Conservation (phyloP, 1,140 invertebrate species). For the Trachymyrmex cornetzi region DNA sequence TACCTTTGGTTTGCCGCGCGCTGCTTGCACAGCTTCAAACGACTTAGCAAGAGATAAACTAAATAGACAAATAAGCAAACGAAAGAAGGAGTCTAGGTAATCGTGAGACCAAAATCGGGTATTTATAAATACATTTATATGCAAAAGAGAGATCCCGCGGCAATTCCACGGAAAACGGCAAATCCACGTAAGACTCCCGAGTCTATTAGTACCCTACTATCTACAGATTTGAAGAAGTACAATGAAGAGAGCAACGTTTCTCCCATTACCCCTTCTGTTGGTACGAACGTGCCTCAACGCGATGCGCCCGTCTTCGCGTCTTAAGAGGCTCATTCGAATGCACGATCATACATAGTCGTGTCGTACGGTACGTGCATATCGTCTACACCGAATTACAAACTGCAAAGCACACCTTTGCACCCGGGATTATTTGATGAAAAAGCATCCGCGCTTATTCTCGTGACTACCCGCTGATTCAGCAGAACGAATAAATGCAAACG, state of each 20-base stretch:
- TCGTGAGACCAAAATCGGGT: conserved; percentile 6
- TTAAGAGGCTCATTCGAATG: conserved; percentile 80
- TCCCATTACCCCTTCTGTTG: not conserved
- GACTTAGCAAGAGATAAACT: conserved; percentile 10
- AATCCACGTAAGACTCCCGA: conserved; percentile 16
- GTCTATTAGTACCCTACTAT: not conserved
- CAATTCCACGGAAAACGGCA: not conserved
- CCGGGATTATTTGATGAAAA: conserved; percentile 49
- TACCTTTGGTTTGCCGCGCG: conserved; percentile 21
- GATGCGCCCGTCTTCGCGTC: conserved; percentile 65
- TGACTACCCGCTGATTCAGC: conserved; percentile 29
- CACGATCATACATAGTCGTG: conserved; percentile 76
- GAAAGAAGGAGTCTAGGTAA: not conserved
- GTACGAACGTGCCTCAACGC: conserved; percentile 76
- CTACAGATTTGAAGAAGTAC: conserved; percentile 65
- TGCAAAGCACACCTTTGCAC: not conserved
- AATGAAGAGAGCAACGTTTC: conserved; percentile 67
- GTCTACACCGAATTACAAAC: conserved; percentile 57
- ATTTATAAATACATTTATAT: not conserved
- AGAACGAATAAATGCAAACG: conserved; percentile 24
- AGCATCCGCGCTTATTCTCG: conserved; percentile 4
- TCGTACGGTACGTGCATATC: conserved; percentile 59
- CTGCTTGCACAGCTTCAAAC: conserved; percentile 6
- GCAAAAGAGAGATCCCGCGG: not conserved
- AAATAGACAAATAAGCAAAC: conserved; percentile 30